Evolutionary conservation across 2,113 vertebrate species (phyloP).

Genomic region (Butorides virescens): DNA sequence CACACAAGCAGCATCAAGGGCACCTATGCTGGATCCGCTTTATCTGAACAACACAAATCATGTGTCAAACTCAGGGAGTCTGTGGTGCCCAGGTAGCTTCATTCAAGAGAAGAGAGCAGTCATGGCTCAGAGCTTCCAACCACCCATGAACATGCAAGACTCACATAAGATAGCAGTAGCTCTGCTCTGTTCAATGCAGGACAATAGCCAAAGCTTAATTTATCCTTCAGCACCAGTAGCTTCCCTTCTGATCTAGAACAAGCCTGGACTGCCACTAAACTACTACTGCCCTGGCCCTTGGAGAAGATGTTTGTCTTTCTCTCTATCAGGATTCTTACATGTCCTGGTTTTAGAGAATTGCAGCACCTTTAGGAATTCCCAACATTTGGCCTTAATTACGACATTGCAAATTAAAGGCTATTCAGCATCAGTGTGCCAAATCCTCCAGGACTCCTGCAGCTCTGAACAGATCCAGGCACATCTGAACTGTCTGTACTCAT

Average conservation of each 20-base stretch:
- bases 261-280: neutral
- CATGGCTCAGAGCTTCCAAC: neutral
- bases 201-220: neutral
- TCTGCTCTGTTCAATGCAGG: neutral
- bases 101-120: neutral
- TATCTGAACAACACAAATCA: neutral
- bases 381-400: neutral
- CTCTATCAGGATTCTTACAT: neutral
- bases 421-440: neutral
- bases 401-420: neutral
- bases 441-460: neutral
- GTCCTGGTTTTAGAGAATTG: neutral
- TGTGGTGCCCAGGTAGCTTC: neutral
- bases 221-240: neutral
- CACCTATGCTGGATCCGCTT: neutral
- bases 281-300: neutral
- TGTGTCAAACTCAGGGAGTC: neutral
- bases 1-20: neutral
- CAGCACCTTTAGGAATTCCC: neutral
- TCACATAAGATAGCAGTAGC: neutral
- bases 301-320: neutral
- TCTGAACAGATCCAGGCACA: neutral
- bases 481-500: neutral
- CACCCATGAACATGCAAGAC: too few species aligned
- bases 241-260: neutral